Conservation (phyloP, 2,797 vertebrate genomes). For the Etheostoma nigrum region DNA sequence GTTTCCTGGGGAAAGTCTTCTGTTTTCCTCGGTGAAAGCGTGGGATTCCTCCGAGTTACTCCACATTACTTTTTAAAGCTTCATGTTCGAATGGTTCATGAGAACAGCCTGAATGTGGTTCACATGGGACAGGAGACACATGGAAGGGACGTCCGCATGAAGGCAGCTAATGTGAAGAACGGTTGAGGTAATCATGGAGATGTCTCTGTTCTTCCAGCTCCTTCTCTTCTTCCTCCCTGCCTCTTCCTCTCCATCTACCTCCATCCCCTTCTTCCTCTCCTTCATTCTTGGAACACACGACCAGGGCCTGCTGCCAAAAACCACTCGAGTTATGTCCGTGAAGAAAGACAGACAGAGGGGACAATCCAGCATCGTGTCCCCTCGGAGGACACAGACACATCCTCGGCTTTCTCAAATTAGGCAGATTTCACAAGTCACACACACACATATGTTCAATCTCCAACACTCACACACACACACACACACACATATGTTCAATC, state of each 20-base stretch:
- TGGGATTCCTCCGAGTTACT: no score
- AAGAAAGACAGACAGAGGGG: neutral
- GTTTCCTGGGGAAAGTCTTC: no score
- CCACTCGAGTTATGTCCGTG: constrained; percentile 54
- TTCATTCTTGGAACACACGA: constrained; percentile 34
- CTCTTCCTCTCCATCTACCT: no score
- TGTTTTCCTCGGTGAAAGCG: no score
- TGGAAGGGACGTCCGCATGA: no score
- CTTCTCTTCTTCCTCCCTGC: no score
- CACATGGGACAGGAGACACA: no score
- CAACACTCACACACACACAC: neutral
- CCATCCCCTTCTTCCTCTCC: neutral
- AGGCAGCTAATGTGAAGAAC: no score
- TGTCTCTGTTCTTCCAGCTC: neutral
- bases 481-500: neutral
- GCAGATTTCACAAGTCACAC: constrained; percentile 37
- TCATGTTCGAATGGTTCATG: no score
- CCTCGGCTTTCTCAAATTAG: constrained; percentile 50
- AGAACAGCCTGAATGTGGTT: no score
- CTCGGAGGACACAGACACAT: constrained; percentile 27
- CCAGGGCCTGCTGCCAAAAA: constrained; percentile 27
- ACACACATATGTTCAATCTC: neutral
- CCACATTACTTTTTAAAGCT: no score
- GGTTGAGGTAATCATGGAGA: neutral
- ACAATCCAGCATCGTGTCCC: constrained; percentile 5